Conservation (phyloP, 2,888 invertebrate genomes). For the Oeneis ivallda region DNA sequence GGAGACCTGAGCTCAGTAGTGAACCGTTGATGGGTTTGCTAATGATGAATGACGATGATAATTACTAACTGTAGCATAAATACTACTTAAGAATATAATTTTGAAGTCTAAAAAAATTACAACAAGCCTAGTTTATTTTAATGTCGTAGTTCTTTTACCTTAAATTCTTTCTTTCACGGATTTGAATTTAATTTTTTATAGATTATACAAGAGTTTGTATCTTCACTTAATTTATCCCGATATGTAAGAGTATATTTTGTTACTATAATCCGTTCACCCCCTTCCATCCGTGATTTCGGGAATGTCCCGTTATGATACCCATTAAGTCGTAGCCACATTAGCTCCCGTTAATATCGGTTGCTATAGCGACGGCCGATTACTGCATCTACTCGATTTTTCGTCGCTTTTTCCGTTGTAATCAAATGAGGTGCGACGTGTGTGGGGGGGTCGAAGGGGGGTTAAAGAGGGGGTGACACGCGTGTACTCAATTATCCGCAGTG, state of each 20-base stretch:
- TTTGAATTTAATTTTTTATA: too few species aligned
- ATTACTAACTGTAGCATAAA: too few species aligned
- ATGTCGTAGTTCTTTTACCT: too few species aligned
- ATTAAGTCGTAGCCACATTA: constrained; percentile 43
- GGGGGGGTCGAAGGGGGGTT: constrained; percentile 46
- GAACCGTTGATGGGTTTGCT: too few species aligned
- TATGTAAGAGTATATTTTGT: neutral
- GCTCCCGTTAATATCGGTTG: constrained; percentile 77
- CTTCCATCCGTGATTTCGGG: constrained; percentile 22
- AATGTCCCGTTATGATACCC: constrained; percentile 22
- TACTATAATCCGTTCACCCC: neutral
- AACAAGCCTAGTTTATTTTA: too few species aligned
- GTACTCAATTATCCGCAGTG: constrained; percentile 82
- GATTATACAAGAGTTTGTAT: too few species aligned
- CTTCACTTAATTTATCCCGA: too few species aligned
- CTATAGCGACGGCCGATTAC: constrained; percentile 77
- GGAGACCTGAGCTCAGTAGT: too few species aligned
- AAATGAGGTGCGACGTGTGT: constrained; percentile 78
- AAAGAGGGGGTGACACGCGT: constrained; percentile 66
- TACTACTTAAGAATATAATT: too few species aligned
- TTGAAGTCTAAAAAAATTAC: too few species aligned
- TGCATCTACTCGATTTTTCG: constrained; percentile 81
- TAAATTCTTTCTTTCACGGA: too few species aligned
- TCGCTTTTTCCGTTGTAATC: constrained; percentile 81
- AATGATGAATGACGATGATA: too few species aligned